Conservation (phyloP, 2,113 vertebrate genomes). For the Pheucticus melanocephalus region DNA sequence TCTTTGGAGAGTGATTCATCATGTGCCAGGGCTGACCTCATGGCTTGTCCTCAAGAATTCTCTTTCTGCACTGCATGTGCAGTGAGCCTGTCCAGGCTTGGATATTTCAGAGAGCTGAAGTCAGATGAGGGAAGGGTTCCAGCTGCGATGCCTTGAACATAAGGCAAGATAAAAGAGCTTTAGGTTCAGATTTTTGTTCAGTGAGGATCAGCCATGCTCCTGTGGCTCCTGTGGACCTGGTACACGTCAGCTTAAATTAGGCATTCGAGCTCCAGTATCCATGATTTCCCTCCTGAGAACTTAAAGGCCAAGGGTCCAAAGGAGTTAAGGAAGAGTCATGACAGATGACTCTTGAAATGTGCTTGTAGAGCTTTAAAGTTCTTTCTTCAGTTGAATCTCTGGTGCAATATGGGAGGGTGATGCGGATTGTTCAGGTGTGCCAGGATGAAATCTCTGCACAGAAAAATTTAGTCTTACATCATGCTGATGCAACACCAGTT, state of each 20-base stretch:
- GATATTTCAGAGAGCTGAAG: neutral
- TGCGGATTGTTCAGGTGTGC: neutral
- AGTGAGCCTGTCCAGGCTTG: neutral
- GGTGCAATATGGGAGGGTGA: neutral
- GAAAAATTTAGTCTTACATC: neutral
- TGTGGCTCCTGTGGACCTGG: neutral
- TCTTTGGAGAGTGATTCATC: neutral
- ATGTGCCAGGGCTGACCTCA: neutral
- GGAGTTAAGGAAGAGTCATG: neutral
- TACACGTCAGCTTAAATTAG: neutral
- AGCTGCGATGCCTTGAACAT: neutral
- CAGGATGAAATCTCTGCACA: neutral
- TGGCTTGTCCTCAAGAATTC: neutral
- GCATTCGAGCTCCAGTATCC: neutral
- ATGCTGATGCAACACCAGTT: neutral
- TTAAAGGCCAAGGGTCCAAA: neutral
- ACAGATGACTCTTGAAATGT: neutral
- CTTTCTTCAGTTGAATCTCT: neutral
- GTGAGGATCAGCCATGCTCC: fast-evolving
- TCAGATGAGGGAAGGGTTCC: neutral
- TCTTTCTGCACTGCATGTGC: neutral
- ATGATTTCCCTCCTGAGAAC: neutral
- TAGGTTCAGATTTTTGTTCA: neutral
- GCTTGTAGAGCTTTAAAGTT: neutral
- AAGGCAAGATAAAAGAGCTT: neutral